A percentile compares a stretch with the other conserved stretches of the same genome.
Evolutionary conservation across 2,888 invertebrate genomes (phyloP).

Genomic region (Didymodactylos carnosus): DNA sequence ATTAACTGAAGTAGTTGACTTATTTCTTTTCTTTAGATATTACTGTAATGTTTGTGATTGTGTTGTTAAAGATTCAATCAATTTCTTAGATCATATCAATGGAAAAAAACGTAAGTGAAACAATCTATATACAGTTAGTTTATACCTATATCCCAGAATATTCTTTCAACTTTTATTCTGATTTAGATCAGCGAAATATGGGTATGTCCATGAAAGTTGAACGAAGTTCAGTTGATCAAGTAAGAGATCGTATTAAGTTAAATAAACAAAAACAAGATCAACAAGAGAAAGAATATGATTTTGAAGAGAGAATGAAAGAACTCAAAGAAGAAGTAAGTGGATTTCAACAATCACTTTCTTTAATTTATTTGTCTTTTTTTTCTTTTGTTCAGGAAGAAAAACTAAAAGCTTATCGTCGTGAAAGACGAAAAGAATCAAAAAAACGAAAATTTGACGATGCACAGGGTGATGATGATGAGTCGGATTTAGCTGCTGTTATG

Average conservation of each 20-base stretch:
- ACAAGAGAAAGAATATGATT: slow-evolving; percentile 80
- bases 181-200: slow-evolving; percentile 68
- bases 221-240: slow-evolving; percentile 74
- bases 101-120: slow-evolving; percentile 68
- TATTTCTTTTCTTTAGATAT: slow-evolving; percentile 41
- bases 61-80: slow-evolving; percentile 96
- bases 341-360: background rate
- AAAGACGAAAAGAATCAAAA: slow-evolving; percentile 3
- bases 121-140: slow-evolving; percentile 1
- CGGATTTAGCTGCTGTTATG: slow-evolving; percentile 70
- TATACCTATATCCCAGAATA: no score
- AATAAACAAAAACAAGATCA: slow-evolving; percentile 86
- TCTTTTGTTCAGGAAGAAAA: background rate
- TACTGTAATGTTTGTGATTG: slow-evolving; percentile 99
- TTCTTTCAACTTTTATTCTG: background rate
- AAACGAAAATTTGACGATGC: slow-evolving; percentile 35
- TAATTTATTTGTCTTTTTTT: background rate
- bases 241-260: slow-evolving; percentile 67
- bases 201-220: slow-evolving; percentile 98
- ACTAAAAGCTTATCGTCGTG: slow-evolving; percentile 8
- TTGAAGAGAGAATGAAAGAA: slow-evolving; percentile 69
- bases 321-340: slow-evolving; percentile 60
- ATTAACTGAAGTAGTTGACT: slow-evolving; percentile 11
- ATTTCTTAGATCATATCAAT: slow-evolving; percentile 97
- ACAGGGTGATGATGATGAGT: slow-evolving; percentile 40